Percentiles rank a stretch among this genome's conserved stretches.
Conservation (phyloP, 2,797 vertebrate genomes). For the Macrochelys suwanniensis region DNA sequence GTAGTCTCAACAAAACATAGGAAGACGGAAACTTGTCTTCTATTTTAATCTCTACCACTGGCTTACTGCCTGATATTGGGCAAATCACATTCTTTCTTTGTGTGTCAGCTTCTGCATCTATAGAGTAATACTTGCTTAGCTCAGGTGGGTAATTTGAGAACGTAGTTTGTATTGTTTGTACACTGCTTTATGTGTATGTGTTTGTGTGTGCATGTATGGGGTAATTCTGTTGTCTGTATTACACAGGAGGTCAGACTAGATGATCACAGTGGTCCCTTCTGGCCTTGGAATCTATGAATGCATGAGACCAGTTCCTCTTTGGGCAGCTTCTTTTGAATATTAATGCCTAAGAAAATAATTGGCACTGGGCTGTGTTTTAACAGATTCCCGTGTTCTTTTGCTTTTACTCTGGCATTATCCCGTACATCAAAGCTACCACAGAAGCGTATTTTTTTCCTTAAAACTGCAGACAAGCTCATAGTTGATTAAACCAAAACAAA, state of each 20-base stretch:
- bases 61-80: neutral
- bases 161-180: neutral
- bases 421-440: neutral
- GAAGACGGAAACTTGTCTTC: neutral
- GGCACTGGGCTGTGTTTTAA: neutral
- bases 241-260: neutral
- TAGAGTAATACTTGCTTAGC: neutral
- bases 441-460: neutral
- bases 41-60: neutral
- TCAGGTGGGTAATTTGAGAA: neutral
- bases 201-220: neutral
- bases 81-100: neutral
- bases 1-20: neutral
- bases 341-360: neutral
- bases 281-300: neutral
- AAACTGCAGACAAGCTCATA: neutral
- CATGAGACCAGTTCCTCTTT: neutral
- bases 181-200: neutral
- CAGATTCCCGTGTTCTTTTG: neutral
- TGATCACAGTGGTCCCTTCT: neutral
- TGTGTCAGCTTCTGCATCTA: neutral
- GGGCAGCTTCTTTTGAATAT: neutral
- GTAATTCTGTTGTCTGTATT: neutral
- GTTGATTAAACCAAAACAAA: neutral
- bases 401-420: neutral